These are phyloP conservation scores for Tretioscincus oriximinensis DNA, from an alignment of 2,113 vertebrate species.

Conservation along the genomic window DNA sequence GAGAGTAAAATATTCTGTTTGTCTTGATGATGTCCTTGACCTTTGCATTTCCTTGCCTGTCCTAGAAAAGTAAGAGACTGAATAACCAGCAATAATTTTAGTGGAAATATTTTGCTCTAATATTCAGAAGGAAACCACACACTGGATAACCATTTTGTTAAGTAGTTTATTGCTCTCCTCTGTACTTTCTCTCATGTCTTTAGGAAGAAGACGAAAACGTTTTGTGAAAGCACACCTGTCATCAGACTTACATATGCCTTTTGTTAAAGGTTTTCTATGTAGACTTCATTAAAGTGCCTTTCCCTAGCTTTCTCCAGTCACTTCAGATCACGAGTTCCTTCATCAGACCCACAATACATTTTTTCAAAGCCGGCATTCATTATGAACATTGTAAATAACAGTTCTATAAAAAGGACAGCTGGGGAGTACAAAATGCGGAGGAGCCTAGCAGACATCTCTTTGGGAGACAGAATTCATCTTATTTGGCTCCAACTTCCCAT, in stretches of 20 bases:
- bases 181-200: constrained; percentile 60
- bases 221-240: constrained; percentile 71
- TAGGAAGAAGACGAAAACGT: constrained; percentile 67
- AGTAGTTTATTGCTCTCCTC: constrained; percentile 65
- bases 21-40: too few species aligned
- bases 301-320: constrained; percentile 57
- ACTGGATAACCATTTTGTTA: constrained; percentile 22
- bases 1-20: too few species aligned
- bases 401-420: constrained; percentile 57
- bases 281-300: constrained; percentile 85
- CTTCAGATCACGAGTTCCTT: constrained; percentile 55
- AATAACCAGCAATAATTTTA: background rate
- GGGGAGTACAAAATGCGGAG: constrained; percentile 59
- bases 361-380: constrained; percentile 35
- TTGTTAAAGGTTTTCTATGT: constrained; percentile 84
- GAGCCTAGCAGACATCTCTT: constrained; percentile 46
- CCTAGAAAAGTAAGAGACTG: background rate
- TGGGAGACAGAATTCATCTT: constrained; percentile 37
- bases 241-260: constrained; percentile 88
- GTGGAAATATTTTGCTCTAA: background rate
- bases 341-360: constrained; percentile 46
- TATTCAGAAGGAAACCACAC: background rate
- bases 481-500: constrained; percentile 54
- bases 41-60: too few species aligned
- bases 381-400: constrained; percentile 48